Conservation (phyloP, 2,113 vertebrate species). For the Nycticebus coucang region DNA sequence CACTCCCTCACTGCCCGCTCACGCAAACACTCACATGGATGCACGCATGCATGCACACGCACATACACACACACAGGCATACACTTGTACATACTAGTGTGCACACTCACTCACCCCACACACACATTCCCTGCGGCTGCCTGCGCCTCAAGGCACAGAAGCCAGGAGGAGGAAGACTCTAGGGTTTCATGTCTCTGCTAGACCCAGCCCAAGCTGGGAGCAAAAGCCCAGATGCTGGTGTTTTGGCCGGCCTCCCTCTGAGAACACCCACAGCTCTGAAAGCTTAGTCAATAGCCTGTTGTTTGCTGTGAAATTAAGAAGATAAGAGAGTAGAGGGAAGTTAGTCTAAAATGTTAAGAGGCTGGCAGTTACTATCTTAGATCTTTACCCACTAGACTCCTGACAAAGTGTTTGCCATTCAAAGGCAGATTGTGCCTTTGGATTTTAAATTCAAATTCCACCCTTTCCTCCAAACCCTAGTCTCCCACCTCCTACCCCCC, state of each 20-base stretch:
- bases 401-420: conserved; percentile 44
- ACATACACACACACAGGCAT: not conserved
- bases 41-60: not conserved
- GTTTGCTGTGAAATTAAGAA: conserved; percentile 66
- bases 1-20: not conserved
- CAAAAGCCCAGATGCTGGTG: not conserved
- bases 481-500: not conserved
- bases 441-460: conserved; percentile 13
- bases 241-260: conserved; percentile 41
- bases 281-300: conserved; percentile 66
- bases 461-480: too few relatives aligned
- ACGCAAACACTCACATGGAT: not conserved
- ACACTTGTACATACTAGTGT: too few relatives aligned
- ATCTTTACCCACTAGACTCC: conserved; percentile 48
- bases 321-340: conserved; percentile 65
- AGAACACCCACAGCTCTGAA: conserved; percentile 67
- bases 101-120: not conserved
- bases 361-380: conserved; percentile 49
- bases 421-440: conserved; percentile 12
- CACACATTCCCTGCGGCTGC: not conserved
- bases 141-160: not conserved
- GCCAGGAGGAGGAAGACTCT: not conserved
- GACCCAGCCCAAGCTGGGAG: not conserved
- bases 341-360: conserved; percentile 56
- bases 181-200: conserved; percentile 40